Evolutionary conservation across 2,797 vertebrate genomes (phyloP).

Genomic region (Amblyopsis hoosieri): DNA sequence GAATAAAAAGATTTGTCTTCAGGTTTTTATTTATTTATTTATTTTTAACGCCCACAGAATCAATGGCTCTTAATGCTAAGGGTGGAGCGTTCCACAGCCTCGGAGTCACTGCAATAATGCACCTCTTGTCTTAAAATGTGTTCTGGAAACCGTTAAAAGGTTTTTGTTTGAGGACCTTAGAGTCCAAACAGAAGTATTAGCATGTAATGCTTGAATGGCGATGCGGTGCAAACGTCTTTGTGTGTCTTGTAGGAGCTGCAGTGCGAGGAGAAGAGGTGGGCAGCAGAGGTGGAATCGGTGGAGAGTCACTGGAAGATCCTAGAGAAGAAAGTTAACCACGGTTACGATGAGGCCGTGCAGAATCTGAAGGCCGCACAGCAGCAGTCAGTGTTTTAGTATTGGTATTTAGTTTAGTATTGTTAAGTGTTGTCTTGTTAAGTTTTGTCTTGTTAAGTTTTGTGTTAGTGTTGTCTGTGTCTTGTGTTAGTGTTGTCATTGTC

Average conservation of each 20-base stretch:
- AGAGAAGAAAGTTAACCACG: slow-evolving; percentile 74
- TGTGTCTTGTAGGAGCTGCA: slow-evolving; percentile 64
- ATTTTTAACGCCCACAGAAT: too few species aligned
- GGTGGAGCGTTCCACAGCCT: too few species aligned
- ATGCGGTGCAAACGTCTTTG: neutral
- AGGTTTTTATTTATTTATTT: too few species aligned
- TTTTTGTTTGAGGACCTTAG: too few species aligned
- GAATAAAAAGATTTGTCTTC: neutral
- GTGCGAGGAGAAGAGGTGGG: slow-evolving; percentile 75
- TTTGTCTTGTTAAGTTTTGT: neutral
- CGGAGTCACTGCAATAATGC: too few species aligned
- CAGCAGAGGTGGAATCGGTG: slow-evolving; percentile 69
- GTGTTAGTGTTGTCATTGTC: too few species aligned
- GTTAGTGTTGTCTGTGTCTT: neutral
- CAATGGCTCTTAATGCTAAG: too few species aligned
- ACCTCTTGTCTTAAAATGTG: too few species aligned
- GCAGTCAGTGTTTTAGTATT: slow-evolving; percentile 62
- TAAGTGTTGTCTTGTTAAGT: neutral
- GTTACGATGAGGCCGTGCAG: slow-evolving; percentile 74
- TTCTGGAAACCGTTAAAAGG: too few species aligned
- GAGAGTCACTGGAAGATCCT: slow-evolving; percentile 73
- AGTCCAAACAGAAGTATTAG: too few species aligned
- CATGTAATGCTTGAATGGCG: too few species aligned
- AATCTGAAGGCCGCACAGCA: slow-evolving; percentile 78
- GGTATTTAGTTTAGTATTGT: too few species aligned